These are phyloP conservation scores for Celastrina argiolus DNA, from an alignment of 2,888 invertebrate species.

Conservation along the genomic window DNA sequence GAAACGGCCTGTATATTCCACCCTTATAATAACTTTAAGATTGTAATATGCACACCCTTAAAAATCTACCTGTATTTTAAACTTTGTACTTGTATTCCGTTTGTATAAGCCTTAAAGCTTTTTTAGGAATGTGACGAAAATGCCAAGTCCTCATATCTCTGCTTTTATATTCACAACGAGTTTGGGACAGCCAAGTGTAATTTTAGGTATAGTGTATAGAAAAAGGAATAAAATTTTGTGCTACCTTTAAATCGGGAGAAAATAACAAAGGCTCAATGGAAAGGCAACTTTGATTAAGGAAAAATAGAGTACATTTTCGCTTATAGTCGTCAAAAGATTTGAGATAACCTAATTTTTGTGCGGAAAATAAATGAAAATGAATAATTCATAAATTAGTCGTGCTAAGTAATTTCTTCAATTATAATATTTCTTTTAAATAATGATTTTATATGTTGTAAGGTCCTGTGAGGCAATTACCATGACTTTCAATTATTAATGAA, in stretches of 20 bases:
- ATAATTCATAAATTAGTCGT: conserved; percentile 17
- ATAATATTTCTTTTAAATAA: conserved; percentile 4
- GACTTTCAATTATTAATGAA: neutral
- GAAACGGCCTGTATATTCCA: too few relatives aligned
- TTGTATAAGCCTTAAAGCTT: neutral
- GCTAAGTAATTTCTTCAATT: conserved; percentile 9
- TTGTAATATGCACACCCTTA: too few relatives aligned
- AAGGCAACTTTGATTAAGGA: neutral
- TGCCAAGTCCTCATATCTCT: neutral
- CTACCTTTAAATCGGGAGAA: neutral
- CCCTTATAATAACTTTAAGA: too few relatives aligned
- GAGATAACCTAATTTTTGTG: neutral
- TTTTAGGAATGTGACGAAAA: neutral
- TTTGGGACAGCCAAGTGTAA: neutral
- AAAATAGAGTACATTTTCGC: neutral
- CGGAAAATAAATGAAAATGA: conserved; percentile 10
- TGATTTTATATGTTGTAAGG: neutral
- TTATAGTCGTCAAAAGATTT: neutral
- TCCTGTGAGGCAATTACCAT: neutral
- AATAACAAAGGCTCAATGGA: neutral
- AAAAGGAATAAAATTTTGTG: neutral
- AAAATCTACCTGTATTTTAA: too few relatives aligned
- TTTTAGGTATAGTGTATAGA: neutral
- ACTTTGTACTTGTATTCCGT: too few relatives aligned
- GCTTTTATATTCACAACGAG: neutral